Percentiles rank a stretch among this genome's conserved stretches.
phyloP scores from a whole-genome alignment of 2,888 invertebrate species.

The Galeruca laticollis region DNA sequence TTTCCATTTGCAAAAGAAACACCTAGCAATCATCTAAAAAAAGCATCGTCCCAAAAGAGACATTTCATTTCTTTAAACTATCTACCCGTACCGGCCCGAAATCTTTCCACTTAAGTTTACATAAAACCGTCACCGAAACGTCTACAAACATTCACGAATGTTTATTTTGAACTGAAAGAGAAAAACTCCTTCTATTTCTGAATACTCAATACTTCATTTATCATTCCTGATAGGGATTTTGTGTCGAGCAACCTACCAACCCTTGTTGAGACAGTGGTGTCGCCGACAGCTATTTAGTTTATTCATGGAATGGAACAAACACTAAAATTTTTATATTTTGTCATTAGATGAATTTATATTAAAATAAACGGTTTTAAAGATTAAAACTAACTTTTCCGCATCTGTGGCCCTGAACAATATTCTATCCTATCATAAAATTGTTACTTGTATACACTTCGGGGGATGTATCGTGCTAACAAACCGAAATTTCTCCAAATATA shows the following conservation, averaged over 20 bases:
- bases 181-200: slow-evolving; percentile 46
- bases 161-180: slow-evolving; percentile 44
- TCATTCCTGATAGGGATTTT: slow-evolving; percentile 44
- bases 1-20: slow-evolving; percentile 13
- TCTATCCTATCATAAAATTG: too few relatives aligned
- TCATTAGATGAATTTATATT: too few relatives aligned
- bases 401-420: too few relatives aligned
- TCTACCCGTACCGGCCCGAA: slow-evolving; percentile 18
- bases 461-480: too few relatives aligned
- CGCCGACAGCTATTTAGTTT: neutral
- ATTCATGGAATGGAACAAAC: neutral
- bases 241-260: slow-evolving; percentile 29
- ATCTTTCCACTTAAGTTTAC: slow-evolving; percentile 41
- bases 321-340: neutral
- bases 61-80: slow-evolving; percentile 20
- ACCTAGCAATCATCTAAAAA: slow-evolving; percentile 18
- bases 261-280: slow-evolving; percentile 25
- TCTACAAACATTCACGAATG: slow-evolving; percentile 41
- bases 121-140: slow-evolving; percentile 42
- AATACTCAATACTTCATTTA: slow-evolving; percentile 47
- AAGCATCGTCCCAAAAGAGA: slow-evolving; percentile 10
- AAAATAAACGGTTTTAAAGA: too few relatives aligned
- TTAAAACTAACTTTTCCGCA: too few relatives aligned
- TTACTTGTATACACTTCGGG: too few relatives aligned
- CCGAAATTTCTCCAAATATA: too few relatives aligned